A percentile compares a stretch with the other conserved stretches of the same genome.
phyloP scores from a whole-genome alignment of 2,797 vertebrate genomes.

The Chiropotes sagulatus region DNA sequence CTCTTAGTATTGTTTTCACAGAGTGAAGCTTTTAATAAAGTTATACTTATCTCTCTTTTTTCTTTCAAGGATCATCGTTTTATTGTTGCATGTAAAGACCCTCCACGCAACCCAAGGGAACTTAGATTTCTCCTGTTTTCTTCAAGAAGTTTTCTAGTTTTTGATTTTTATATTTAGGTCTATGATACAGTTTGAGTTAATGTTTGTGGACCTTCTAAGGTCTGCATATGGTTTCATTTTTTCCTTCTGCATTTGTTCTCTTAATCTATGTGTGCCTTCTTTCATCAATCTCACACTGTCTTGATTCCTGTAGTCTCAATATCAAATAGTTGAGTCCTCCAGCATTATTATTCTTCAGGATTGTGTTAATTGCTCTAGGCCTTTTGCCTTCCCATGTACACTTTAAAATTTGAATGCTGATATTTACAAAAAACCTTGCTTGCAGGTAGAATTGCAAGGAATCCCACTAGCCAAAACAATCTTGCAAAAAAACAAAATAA shows the following conservation, averaged over 20 bases:
- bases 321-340: not conserved
- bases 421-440: not conserved
- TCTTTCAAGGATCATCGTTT: not conserved
- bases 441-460: not conserved
- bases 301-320: not conserved
- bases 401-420: not conserved
- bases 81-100: not conserved
- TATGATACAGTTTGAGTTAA: not conserved
- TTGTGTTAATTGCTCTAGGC: not conserved
- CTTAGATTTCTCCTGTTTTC: not conserved
- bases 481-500: not conserved
- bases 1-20: not conserved
- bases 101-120: not conserved
- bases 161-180: not conserved
- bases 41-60: not conserved
- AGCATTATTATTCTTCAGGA: not conserved
- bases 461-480: not conserved
- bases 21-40: not conserved
- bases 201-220: not conserved
- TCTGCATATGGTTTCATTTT: not conserved
- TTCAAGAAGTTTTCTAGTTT: not conserved
- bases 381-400: not conserved
- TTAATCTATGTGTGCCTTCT: not conserved
- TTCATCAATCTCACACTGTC: not conserved
- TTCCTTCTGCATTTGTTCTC: not conserved